Evolutionary conservation across 2,113 vertebrate genomes (phyloP), one percentile per base, ranked within the genome.

Genomic region (Hirundichthys speculiger): DNA sequence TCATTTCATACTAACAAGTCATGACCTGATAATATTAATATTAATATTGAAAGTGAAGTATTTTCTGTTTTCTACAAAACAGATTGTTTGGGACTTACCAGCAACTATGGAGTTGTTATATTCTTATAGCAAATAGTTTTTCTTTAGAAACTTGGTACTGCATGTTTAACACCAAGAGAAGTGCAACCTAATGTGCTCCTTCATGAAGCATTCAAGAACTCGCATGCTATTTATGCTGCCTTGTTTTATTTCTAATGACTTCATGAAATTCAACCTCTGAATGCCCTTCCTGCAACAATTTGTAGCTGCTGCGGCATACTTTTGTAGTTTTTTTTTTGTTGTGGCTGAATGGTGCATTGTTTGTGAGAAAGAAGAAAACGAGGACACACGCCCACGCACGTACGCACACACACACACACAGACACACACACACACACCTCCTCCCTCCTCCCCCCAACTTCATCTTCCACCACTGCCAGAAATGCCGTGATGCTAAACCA

Each of bases 341-440:
- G 67, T 41, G 64, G 39, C 54, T 82, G 85, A 91, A 90, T 82
- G 58, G 72, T 19, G 67, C 76, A 80, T 89, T 91, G 89, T 91
- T 85, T 60, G 54, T 69, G 27, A 50, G 61, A 75, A 49, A 11
- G 55, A 52, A 18, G 51, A 69, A 72, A 82, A 75, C 24, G 25
- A 85, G 68, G 70, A 74, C 80, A 43, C 83, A 68, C 74, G 46
- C 68, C 69, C 27, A 60, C 52, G 54, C 55, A 57, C 41, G 19
- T 40, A 13, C 49, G 46, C 70, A 39, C 48, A 45, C 76, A 47
- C 63, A 13, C 48, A 42, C 7, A 18, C 45, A 13, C 49, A 50
- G n/a, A 18, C 45, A 13, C 49, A 50, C 70, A 39, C 48, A 45
- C 76, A 47, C 63, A 13, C 48, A 42, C 7, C 18, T 45, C 51